phyloP scores from a whole-genome alignment of 2,797 vertebrate species.

The Margarornis squamiger region DNA sequence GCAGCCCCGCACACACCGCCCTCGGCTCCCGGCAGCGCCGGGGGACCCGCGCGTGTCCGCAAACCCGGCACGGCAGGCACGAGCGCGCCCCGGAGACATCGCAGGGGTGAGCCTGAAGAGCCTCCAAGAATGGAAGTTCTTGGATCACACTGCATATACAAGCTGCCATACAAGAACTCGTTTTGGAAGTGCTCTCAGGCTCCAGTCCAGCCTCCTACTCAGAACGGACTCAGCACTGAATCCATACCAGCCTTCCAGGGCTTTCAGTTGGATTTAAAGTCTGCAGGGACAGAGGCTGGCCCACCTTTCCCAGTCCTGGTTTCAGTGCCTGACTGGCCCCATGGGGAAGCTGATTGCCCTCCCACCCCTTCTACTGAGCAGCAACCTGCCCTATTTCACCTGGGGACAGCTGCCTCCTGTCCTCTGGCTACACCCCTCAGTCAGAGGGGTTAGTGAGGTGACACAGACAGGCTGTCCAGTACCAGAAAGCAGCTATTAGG shows the following conservation, averaged over 20 bases:
- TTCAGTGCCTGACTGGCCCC: neutral
- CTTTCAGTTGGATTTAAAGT: neutral
- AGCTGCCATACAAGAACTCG: neutral
- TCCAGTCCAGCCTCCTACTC: neutral
- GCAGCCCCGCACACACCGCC: too few relatives aligned
- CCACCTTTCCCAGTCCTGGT: neutral
- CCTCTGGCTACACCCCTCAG: neutral
- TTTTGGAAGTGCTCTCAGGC: neutral
- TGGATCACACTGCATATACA: neutral
- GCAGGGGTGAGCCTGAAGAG: neutral
- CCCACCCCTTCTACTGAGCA: neutral
- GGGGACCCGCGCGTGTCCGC: too few relatives aligned
- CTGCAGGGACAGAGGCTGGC: neutral
- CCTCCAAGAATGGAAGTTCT: neutral
- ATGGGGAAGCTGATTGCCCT: neutral
- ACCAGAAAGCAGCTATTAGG: neutral
- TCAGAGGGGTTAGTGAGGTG: neutral
- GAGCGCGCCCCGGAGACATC: neutral
- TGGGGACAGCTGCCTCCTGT: neutral
- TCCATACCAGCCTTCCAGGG: neutral
- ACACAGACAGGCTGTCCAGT: neutral
- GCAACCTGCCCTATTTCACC: neutral
- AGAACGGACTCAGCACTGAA: neutral
- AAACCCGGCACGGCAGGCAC: too few relatives aligned
- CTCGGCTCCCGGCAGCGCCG: too few relatives aligned